Evolutionary conservation across 2,888 invertebrate genomes (phyloP).

Genomic region (Athrips mouffetella): DNA sequence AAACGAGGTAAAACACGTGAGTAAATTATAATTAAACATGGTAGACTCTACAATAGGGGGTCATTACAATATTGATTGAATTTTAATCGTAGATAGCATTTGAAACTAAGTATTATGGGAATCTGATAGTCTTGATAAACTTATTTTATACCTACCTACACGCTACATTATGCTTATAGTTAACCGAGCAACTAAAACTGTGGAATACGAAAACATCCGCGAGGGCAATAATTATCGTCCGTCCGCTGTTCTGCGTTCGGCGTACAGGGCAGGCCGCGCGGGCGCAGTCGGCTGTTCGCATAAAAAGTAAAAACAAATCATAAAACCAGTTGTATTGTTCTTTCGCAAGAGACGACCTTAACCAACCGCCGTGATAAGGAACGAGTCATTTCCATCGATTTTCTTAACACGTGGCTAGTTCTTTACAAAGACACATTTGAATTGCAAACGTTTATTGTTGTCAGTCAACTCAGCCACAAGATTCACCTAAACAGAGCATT

Average conservation of each 20-base stretch:
- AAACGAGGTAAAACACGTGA: conserved; percentile 16
- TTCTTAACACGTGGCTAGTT: conserved; percentile 49
- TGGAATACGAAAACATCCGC: conserved; percentile 46
- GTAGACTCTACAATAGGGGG: no score
- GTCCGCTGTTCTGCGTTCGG: conserved; percentile 18
- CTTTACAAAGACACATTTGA: conserved; percentile 39
- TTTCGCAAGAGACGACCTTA: conserved; percentile 56
- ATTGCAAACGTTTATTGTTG: conserved; percentile 27
- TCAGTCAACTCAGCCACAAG: background rate
- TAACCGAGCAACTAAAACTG: conserved; percentile 2
- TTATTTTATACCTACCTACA: background rate
- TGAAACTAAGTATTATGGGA: conserved; percentile 5
- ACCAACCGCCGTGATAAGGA: conserved; percentile 53
- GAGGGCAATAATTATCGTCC: conserved; percentile 38
- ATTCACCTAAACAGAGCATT: background rate
- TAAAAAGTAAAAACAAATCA: conserved; percentile 66
- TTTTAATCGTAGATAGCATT: background rate
- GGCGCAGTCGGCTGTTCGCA: conserved; percentile 35
- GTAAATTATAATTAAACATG: conserved; percentile 10
- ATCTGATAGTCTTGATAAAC: background rate
- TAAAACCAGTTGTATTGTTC: conserved; percentile 73
- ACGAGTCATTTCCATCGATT: conserved; percentile 50
- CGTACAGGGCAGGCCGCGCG: background rate
- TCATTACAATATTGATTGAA: conserved; percentile 8
- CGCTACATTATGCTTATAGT: background rate